phyloP scores from a whole-genome alignment of 2,797 vertebrate genomes.

The Eleutherodactylus coqui region DNA sequence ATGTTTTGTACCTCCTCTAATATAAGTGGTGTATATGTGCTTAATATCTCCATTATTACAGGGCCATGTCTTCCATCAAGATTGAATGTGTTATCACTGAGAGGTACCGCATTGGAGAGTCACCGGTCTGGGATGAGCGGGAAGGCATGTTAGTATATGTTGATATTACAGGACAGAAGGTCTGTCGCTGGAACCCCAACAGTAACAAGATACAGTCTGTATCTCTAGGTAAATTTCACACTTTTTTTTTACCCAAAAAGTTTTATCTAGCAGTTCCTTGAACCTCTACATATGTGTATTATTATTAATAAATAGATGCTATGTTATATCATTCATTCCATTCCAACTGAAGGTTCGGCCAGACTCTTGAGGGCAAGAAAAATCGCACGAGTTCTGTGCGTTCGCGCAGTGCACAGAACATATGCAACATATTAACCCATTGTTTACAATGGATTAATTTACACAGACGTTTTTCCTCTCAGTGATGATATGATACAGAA shows the following conservation, averaged over 20 bases:
- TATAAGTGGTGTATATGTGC: background rate
- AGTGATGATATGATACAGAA: too few relatives aligned
- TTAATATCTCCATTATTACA: background rate
- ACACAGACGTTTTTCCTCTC: too few relatives aligned
- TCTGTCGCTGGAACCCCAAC: conserved; percentile 83
- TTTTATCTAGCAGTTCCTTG: background rate
- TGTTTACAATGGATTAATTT: too few relatives aligned
- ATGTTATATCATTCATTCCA: background rate
- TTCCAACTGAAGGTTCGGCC: background rate
- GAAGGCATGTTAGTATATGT: conserved; percentile 84
- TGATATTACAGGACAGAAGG: conserved; percentile 81
- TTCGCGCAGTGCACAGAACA: too few relatives aligned
- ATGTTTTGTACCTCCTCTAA: background rate
- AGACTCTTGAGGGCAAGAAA: too few relatives aligned
- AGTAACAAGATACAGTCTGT: conserved; percentile 75
- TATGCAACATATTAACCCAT: too few relatives aligned
- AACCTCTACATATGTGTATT: too few relatives aligned
- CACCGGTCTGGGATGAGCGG: conserved; percentile 90
- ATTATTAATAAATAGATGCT: too few relatives aligned
- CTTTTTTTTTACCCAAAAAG: background rate
- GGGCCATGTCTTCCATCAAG: conserved; percentile 82
- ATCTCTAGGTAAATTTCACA: conserved; percentile 77
- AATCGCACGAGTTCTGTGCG: too few relatives aligned
- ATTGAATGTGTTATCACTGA: conserved; percentile 79
- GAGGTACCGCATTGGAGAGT: conserved; percentile 81